Conservation (phyloP, 2,797 vertebrate species). For the Erpetoichthys calabaricus region DNA sequence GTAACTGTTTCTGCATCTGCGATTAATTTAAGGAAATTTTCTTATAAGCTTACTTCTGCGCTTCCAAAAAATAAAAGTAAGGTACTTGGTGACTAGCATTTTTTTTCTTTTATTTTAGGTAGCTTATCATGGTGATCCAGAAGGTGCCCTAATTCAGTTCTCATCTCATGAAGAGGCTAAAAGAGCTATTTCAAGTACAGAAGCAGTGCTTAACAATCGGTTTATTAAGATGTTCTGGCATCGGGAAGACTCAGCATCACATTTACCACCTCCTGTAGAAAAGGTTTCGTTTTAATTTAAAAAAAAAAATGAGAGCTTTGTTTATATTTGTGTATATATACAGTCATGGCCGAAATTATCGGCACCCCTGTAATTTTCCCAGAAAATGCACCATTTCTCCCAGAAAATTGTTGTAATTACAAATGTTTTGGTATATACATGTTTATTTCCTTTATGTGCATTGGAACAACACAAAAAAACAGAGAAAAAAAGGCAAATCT, state of each 20-base stretch:
- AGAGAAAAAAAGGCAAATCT: no score
- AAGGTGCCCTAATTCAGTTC: constrained; percentile 90
- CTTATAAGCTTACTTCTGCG: no score
- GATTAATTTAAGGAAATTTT: no score
- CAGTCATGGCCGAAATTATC: no score
- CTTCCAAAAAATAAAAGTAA: background rate
- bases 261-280: constrained; percentile 33
- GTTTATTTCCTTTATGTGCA: no score
- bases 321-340: background rate
- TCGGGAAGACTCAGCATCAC: constrained; percentile 53
- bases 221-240: constrained; percentile 93
- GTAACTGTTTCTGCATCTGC: no score
- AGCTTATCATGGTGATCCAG: constrained; percentile 83
- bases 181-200: constrained; percentile 83
- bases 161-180: constrained; percentile 76
- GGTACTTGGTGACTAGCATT: background rate
- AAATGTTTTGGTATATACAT: no score
- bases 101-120: constrained; percentile 53
- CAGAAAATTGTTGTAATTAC: no score
- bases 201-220: constrained; percentile 91
- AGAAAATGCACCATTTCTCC: no score
- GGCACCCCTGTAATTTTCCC: no score
- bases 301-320: no score
- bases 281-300: constrained; percentile 32
- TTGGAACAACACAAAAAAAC: no score